These are phyloP conservation scores for Meloe dianella DNA, from an alignment of 2,888 invertebrate species.

Conservation along the genomic window DNA sequence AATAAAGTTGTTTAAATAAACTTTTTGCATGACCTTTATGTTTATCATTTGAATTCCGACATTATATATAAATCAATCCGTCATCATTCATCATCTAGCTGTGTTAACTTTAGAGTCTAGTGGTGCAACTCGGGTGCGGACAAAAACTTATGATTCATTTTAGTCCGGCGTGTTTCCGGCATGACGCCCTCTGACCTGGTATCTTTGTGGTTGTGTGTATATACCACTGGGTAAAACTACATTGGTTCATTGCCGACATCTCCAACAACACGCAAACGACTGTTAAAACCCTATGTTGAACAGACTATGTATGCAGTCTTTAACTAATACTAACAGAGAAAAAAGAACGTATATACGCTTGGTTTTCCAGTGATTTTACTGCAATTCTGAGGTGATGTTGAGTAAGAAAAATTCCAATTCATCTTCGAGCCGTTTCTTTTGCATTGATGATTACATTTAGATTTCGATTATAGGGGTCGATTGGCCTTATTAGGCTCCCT, in stretches of 20 bases:
- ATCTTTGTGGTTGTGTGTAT: conserved; percentile 17
- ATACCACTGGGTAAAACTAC: conserved; percentile 17
- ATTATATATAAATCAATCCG: conserved; percentile 51
- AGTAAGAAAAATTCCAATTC: too few species aligned
- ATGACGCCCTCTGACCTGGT: conserved; percentile 37
- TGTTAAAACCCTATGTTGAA: neutral
- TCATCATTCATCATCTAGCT: conserved; percentile 48
- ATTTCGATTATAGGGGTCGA: too few species aligned
- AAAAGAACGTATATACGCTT: neutral
- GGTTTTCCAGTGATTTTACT: too few species aligned
- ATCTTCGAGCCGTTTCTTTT: too few species aligned
- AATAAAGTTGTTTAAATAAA: neutral
- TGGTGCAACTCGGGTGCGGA: conserved; percentile 34
- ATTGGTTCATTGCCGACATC: neutral
- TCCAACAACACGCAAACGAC: neutral
- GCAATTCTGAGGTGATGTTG: too few species aligned
- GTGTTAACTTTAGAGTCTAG: conserved; percentile 33
- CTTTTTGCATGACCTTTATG: conserved; percentile 29
- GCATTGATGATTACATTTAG: too few species aligned
- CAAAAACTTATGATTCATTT: conserved; percentile 35
- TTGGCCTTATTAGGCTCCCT: too few species aligned
- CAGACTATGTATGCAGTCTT: neutral
- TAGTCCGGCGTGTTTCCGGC: conserved; percentile 37
- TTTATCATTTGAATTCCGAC: conserved; percentile 45
- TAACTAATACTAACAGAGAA: neutral